These are phyloP conservation scores for Dynastes maya DNA, from an alignment of 2,888 invertebrate genomes.

Conservation along the genomic window DNA sequence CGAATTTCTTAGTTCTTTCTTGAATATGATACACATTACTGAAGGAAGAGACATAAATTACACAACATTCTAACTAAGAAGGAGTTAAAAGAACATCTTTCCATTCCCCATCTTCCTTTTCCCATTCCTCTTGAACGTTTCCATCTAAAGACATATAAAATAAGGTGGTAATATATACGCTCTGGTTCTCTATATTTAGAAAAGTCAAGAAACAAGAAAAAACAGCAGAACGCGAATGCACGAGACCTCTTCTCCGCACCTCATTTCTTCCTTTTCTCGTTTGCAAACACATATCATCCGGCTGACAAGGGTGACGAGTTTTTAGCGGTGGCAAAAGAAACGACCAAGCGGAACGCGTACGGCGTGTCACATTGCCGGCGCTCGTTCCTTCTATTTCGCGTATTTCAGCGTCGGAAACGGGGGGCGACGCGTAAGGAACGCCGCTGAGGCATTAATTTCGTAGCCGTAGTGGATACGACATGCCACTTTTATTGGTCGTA, in stretches of 20 bases:
- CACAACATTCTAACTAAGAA: too few species aligned
- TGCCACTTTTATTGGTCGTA: slow-evolving; percentile 31
- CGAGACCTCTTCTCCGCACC: neutral
- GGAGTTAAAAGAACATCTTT: too few species aligned
- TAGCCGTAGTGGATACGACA: slow-evolving; percentile 15
- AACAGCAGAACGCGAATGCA: slow-evolving; percentile 4
- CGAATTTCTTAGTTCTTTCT: too few species aligned
- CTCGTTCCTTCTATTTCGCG: neutral
- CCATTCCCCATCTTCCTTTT: too few species aligned
- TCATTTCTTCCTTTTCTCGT: slow-evolving; percentile 11
- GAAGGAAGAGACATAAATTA: too few species aligned
- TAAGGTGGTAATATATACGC: slow-evolving; percentile 27
- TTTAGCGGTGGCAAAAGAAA: neutral
- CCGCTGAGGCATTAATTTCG: neutral
- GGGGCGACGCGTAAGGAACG: neutral
- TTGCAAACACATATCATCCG: neutral
- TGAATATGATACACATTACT: too few species aligned
- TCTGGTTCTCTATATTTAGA: slow-evolving; percentile 27
- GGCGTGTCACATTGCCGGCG: neutral
- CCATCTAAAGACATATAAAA: slow-evolving; percentile 15
- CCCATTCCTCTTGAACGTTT: neutral
- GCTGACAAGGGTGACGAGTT: slow-evolving; percentile 21
- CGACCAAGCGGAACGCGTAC: neutral
- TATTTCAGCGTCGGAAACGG: slow-evolving; percentile 1
- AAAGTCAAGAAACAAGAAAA: slow-evolving; percentile 16